Base-by-base conservation (phyloP, 1,140 invertebrate genomes). In the Phymastichus coffea region DNA sequence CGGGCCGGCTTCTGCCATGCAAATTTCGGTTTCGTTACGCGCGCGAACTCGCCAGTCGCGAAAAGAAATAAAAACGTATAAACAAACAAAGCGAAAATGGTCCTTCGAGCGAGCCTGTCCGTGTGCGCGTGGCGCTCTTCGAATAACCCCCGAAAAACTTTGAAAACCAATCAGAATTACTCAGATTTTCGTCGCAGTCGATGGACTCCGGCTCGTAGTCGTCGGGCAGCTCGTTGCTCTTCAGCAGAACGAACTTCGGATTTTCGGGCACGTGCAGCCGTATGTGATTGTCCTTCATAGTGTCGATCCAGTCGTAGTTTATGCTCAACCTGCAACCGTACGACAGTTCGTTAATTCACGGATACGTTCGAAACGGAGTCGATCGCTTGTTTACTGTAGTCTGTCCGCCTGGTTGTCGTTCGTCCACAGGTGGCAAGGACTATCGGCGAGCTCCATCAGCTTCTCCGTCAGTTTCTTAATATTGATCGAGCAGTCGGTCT, bases 401-500 rank as follows among this genome's bases (percentile, higher is more conserved):
- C n/a, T n/a, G n/a, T n/a, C n/a, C n/a, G n/a, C n/a, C n/a, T n/a
- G n/a, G n/a, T n/a, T n/a, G 14, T 4, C 63, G 40, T 41, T 61
- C 14, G 4, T 67, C 23, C 26, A n/a, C n/a, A 76, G 23, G 69
- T 80, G 78, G 68, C 80, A 83, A 10, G 81, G 81, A 1, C 66
- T 55, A 6, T 79, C 64, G 1, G 64, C 19, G 26, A 81, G 52
- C 22, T 74, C 54, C 10, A 73, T 67, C 3, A 82, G 69, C n/a
- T 71, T 70, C 17, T 75, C 59, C 15, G 81, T 71, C 1, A 82
- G 38, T 4, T 65, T 63, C 20, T 62, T 47, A 1, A 77, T 28
- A 12, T 75, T 66, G 1, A 77, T 19, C 8, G 53, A 62, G 0
- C 57, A 10, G 2, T 64, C 23, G 26, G 60, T 67, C 0, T n/a